phyloP scores from a whole-genome alignment of 2,113 vertebrate species.

The Tachycineta bicolor region DNA sequence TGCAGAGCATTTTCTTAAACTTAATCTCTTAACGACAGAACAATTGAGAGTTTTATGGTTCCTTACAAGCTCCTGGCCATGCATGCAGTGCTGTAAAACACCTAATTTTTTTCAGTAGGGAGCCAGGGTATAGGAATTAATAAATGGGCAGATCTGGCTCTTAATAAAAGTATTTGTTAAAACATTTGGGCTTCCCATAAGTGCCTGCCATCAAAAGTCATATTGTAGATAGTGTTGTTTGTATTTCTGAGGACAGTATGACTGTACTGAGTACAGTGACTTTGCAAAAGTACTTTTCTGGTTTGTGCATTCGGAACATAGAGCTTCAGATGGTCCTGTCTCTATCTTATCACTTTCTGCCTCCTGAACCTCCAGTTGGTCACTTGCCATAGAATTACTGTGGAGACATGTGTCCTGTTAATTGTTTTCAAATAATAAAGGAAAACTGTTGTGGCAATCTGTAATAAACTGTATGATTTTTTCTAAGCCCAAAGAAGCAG shows the following conservation, averaged over 20 bases:
- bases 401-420: background rate
- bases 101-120: background rate
- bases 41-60: background rate
- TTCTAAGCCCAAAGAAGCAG: background rate
- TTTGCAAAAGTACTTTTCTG: too few relatives aligned
- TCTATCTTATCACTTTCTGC: background rate
- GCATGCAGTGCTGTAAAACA: background rate
- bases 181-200: background rate
- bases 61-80: background rate
- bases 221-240: background rate
- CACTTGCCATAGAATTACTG: background rate
- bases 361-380: background rate
- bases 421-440: background rate
- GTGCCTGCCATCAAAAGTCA: background rate
- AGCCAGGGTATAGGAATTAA: background rate
- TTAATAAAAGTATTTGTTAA: background rate
- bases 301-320: background rate
- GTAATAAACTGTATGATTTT: background rate
- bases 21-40: slow-evolving; percentile 13
- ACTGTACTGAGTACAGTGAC: background rate
- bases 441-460: background rate
- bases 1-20: background rate
- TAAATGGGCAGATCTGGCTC: background rate
- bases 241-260: background rate
- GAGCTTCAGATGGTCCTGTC: background rate